These are phyloP conservation scores for Salmo trutta DNA, from an alignment of 2,797 vertebrate genomes.

Conservation along the genomic window DNA sequence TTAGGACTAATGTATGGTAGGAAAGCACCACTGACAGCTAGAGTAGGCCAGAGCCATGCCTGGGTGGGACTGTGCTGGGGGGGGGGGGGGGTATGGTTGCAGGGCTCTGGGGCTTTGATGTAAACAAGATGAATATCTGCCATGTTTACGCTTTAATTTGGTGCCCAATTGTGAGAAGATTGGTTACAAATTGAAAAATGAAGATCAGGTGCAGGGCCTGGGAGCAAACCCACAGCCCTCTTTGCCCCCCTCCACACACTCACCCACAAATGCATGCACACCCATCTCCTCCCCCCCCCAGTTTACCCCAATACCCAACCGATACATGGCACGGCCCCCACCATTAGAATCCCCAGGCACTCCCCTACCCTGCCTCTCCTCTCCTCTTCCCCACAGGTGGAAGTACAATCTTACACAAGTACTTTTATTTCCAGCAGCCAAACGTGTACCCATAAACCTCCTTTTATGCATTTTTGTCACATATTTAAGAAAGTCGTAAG, in stretches of 20 bases:
- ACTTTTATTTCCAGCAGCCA: constrained; percentile 41
- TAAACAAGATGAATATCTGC: constrained; percentile 80
- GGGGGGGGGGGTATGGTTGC: constrained; percentile 34
- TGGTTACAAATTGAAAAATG: constrained; percentile 82
- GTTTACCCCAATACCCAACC: background rate
- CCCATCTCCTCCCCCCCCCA: background rate
- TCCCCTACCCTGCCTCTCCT: constrained; percentile 1
- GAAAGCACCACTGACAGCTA: constrained; percentile 45
- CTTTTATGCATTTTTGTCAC: constrained; percentile 70
- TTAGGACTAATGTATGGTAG: constrained; percentile 70
- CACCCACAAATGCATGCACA: constrained; percentile 21
- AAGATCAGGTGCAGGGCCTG: constrained; percentile 76
- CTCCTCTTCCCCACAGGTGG: constrained; percentile 18
- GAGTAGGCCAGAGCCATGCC: constrained; percentile 23
- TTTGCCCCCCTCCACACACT: constrained; percentile 5
- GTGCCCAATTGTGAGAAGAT: constrained; percentile 75
- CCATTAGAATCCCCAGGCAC: too few species aligned
- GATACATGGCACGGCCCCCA: background rate
- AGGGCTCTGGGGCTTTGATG: constrained; percentile 66
- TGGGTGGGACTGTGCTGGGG: constrained; percentile 52
- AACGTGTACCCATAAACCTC: constrained; percentile 59
- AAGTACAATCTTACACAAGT: constrained; percentile 27
- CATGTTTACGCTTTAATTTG: constrained; percentile 77
- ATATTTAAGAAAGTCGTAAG: constrained; percentile 71
- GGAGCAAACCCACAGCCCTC: constrained; percentile 53